Percentiles rank a stretch among this genome's conserved stretches.
These are phyloP conservation scores for Odontothrips loti DNA, from an alignment of 2,888 invertebrate genomes.

Conservation along the genomic window DNA sequence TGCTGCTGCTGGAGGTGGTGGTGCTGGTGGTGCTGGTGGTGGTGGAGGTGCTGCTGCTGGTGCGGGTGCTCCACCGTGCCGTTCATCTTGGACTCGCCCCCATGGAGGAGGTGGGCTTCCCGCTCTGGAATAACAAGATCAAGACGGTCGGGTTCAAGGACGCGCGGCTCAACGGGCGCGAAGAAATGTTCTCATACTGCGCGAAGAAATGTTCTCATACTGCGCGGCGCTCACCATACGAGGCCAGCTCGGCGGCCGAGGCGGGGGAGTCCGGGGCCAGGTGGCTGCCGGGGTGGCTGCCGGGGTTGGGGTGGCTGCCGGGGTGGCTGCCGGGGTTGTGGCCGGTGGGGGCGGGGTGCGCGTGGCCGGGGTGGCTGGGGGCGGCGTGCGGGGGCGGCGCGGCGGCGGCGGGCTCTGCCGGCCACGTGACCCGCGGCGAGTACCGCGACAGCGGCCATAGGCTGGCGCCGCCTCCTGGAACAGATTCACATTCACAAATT, in stretches of 20 bases:
- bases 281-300: neutral
- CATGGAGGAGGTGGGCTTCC: constrained; percentile 1
- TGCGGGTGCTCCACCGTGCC: constrained; percentile 3
- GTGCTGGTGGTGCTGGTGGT: neutral
- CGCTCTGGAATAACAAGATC: neutral
- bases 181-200: too few relatives aligned
- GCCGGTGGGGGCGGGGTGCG: neutral
- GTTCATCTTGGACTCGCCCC: constrained; percentile 24
- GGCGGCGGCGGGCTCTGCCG: constrained; percentile 7
- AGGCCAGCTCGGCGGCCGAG: constrained; percentile 6
- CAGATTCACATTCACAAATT: neutral
- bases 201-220: neutral
- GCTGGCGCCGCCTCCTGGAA: constrained; percentile 9
- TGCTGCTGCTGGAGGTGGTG: neutral
- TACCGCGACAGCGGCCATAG: constrained; percentile 10
- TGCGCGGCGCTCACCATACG: neutral
- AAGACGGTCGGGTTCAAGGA: neutral
- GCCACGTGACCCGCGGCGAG: constrained; percentile 12
- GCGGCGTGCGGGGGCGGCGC: constrained; percentile 11
- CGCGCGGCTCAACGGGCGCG: too few relatives aligned
- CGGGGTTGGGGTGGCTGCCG: neutral
- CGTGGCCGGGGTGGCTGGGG: neutral
- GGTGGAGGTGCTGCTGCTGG: neutral
- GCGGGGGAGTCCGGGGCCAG: constrained; percentile 14
- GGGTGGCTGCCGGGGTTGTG: neutral